Evolutionary conservation across 1,140 invertebrate genomes (phyloP).

Genomic region (Drosophila setifemur): DNA sequence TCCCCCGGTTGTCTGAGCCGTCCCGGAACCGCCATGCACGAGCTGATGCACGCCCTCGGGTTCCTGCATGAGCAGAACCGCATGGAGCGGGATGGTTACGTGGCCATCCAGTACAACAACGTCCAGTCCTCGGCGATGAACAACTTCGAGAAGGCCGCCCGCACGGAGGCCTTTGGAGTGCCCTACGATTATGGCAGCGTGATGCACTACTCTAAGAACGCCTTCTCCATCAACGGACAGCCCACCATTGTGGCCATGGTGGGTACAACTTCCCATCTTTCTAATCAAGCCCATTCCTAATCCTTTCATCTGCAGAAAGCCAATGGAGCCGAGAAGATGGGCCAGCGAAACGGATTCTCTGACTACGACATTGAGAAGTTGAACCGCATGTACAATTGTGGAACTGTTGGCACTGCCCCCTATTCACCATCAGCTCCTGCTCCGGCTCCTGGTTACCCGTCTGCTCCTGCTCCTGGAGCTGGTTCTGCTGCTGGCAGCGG

Average conservation of each 20-base stretch:
- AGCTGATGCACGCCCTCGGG: constrained; percentile 92
- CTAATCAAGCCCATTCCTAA: neutral
- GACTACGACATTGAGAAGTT: constrained; percentile 89
- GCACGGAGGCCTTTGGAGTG: constrained; percentile 86
- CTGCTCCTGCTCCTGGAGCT: constrained; percentile 14
- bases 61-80: constrained; percentile 95
- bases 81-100: constrained; percentile 89
- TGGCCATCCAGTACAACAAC: constrained; percentile 86
- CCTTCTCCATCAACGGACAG: constrained; percentile 89
- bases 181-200: constrained; percentile 91
- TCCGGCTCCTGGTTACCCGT: constrained; percentile 2
- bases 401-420: constrained; percentile 16
- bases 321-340: constrained; percentile 82
- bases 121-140: constrained; percentile 84
- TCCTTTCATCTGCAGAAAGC: constrained; percentile 25
- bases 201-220: constrained; percentile 92
- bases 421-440: neutral
- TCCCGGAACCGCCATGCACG: constrained; percentile 91
- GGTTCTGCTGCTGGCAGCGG: constrained; percentile 41
- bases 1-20: constrained; percentile 88
- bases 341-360: constrained; percentile 89
- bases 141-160: constrained; percentile 88
- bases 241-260: constrained; percentile 89
- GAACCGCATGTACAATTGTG: constrained; percentile 89
- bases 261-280: constrained; percentile 17